Base-by-base conservation (phyloP, 1,140 invertebrate species). In the Octopus bimaculoides region DNA sequence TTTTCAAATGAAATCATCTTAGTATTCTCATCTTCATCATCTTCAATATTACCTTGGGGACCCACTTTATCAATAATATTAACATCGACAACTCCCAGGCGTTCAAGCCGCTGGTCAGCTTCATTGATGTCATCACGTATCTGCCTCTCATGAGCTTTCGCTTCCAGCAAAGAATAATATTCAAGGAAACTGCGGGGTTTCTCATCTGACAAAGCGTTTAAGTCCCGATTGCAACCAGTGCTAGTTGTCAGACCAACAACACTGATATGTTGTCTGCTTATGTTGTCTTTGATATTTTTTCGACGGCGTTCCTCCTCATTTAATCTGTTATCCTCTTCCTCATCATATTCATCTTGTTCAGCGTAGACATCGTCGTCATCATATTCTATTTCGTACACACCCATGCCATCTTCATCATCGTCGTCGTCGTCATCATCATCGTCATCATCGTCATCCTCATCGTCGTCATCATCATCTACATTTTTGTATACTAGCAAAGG, bases 101-200 rank as follows among this genome's bases (percentile, higher is more conserved):
- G 77, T n/a, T 79, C 80, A 61, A 80, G 79, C 10, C 78, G 76
- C 1, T 71, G 78, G 52, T 82, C 81, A 20, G 81, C 79, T n/a
- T 20, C 80, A 9, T 81, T 78, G 0, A 81, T 26, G 53, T 78
- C 75, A 54, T 76, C 73, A 54, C 77, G 77, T n/a, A 73, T 54
- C 17, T 79, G 77, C 17, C 79, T 79, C 69, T 85, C 86, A 52
- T 81, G 80, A 1, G 86, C 86, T 78, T 87, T 86, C 17, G 82
- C 79, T 78, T 87, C 86, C 78, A 87, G 78, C 84, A 85, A 84
- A 75, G 84, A 83, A 77, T 87, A 85, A 76, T 88, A 88, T 26
- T 84, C 85, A 71, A 88, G 77, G 77, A 88, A 87, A 3, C 86
- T 84, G 7, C 81, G 78, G 9, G 82, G 78, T 78, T 84, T 82